Conservation (phyloP, 2,113 vertebrate species). For the Brachypodius melanocephalos region DNA sequence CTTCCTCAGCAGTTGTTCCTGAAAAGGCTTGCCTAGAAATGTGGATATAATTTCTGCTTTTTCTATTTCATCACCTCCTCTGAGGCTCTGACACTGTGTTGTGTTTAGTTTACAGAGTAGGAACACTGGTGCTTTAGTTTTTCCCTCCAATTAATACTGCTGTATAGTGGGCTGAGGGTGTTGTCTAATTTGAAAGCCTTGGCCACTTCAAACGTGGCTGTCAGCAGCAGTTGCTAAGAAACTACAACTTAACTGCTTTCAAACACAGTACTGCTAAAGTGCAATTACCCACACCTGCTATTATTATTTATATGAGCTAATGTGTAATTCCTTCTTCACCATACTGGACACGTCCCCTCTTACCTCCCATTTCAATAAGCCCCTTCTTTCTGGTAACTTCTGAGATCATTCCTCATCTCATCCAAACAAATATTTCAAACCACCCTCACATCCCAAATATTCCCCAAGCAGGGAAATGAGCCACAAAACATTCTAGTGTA, state of each 20-base stretch:
- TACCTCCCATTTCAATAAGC: background rate
- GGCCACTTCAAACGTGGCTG: background rate
- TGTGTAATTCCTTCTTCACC: conserved; percentile 21
- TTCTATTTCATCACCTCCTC: background rate
- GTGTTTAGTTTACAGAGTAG: background rate
- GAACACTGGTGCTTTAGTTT: background rate
- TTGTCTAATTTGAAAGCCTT: conserved; percentile 18
- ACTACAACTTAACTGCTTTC: conserved; percentile 47
- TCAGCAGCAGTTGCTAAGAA: conserved; percentile 58
- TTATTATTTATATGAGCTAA: conserved; percentile 56
- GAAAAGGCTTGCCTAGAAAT: background rate
- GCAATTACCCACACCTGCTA: conserved; percentile 50
- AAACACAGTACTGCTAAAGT: background rate
- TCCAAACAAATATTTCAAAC: background rate
- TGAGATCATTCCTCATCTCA: background rate
- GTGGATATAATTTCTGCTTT: background rate
- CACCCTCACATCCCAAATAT: background rate
- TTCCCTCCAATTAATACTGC: background rate
- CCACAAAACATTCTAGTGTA: background rate
- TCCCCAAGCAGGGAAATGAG: background rate
- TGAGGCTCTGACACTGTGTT: background rate
- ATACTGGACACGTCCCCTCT: conserved; percentile 9
- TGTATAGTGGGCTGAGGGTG: background rate
- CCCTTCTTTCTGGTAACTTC: background rate
- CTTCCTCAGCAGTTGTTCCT: background rate